Conservation (phyloP, 2,113 vertebrate species). For the Cheilinus undulatus region DNA sequence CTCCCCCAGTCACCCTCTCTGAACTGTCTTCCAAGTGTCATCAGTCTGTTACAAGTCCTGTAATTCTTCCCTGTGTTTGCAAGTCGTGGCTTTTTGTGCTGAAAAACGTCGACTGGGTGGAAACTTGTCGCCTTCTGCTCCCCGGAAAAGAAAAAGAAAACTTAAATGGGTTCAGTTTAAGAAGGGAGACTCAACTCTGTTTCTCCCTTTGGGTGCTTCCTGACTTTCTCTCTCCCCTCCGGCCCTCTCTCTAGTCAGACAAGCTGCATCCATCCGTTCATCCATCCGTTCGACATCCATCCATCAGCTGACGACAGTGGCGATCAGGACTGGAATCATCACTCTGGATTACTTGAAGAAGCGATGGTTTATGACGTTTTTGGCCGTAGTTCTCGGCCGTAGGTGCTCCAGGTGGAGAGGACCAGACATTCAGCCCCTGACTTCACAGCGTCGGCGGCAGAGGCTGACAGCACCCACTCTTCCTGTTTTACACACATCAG, state of each 20-base stretch:
- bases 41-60: constrained; percentile 77
- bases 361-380: constrained; percentile 29
- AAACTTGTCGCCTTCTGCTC: not conserved
- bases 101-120: constrained; percentile 36
- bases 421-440: constrained; percentile 13
- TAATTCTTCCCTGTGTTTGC: constrained; percentile 53
- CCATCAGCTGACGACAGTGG: constrained; percentile 40
- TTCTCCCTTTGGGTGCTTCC: constrained; percentile 38
- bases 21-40: constrained; percentile 77
- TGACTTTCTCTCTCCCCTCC: constrained; percentile 1
- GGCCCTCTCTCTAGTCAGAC: constrained; percentile 7
- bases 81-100: constrained; percentile 68
- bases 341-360: constrained; percentile 83
- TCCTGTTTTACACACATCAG: constrained; percentile 13
- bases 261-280: constrained; percentile 58
- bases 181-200: constrained; percentile 2
- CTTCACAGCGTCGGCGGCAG: not conserved
- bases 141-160: not conserved
- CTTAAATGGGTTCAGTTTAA: constrained; percentile 10
- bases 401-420: constrained; percentile 55
- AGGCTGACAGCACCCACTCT: constrained; percentile 2
- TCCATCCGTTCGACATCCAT: constrained; percentile 60
- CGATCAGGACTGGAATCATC: constrained; percentile 74
- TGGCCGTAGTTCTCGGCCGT: constrained; percentile 20
- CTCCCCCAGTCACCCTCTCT: not conserved